phyloP scores from a whole-genome alignment of 2,113 vertebrate genomes.

The Pterocles orientalis region DNA sequence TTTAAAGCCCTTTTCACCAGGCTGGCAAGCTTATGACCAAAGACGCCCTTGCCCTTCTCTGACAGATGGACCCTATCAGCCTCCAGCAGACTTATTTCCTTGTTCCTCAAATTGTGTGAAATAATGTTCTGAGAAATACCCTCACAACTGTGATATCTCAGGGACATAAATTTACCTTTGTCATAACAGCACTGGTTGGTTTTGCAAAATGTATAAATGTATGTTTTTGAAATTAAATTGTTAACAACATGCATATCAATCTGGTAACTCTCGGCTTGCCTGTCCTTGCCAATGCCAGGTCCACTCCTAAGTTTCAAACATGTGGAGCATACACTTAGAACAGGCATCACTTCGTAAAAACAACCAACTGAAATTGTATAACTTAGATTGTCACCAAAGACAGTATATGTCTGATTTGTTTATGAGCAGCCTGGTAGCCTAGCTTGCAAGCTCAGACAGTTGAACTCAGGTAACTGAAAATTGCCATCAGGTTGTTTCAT shows the following conservation, averaged over 20 bases:
- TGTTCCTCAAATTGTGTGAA: background rate
- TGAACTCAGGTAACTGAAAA: background rate
- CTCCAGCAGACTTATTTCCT: background rate
- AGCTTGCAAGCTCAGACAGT: background rate
- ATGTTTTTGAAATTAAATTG: background rate
- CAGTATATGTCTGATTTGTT: background rate
- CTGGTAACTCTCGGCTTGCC: background rate
- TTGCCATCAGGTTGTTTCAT: background rate
- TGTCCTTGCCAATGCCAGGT: background rate
- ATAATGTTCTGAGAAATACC: background rate
- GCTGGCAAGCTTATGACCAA: too few relatives aligned
- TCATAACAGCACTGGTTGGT: background rate
- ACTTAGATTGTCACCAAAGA: background rate
- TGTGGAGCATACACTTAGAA: background rate
- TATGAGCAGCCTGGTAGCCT: background rate
- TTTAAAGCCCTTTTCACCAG: too few relatives aligned
- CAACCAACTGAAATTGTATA: background rate
- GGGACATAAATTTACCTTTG: background rate
- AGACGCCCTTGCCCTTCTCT: too few relatives aligned
- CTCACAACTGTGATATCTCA: background rate
- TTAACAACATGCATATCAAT: background rate
- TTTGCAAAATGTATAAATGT: background rate
- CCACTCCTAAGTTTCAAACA: background rate
- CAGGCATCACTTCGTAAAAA: background rate
- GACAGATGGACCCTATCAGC: too few relatives aligned